Base-by-base conservation (phyloP, 2,888 invertebrate genomes). In the Argyra leucocephala region DNA sequence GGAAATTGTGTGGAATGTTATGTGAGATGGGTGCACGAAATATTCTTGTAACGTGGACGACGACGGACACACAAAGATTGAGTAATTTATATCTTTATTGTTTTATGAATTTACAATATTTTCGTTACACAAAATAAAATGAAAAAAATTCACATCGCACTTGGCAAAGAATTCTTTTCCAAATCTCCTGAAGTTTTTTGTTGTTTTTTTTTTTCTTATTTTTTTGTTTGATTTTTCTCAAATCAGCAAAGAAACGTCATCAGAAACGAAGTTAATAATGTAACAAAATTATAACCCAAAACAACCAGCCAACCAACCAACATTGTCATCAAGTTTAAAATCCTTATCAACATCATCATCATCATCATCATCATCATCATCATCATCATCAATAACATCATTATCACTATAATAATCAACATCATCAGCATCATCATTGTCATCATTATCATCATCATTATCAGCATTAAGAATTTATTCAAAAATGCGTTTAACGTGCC, bases 71-170 rank as follows among this genome's bases (percentile, higher is more conserved):
- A 63, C 67, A 64, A 66, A 62, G 68, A 67, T 69, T 67, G 76
- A 78, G 76, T 77, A 77, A 77, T 77, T 77, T 77, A 77, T 77
- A 76, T 78, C 77, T 78, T 77, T 77, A 77, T 77, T 77, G 78
- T 77, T 76, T 77, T 75, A 75, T 72, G 73, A 74, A 71, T 71
- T 71, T 72, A 72, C 73, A 72, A 71, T 71, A 60, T 65, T 64
- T 64, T 64, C 63, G 63, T 62, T 65, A 59, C 59, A 59, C 22
- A 59, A 59, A 23, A 59, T 23, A 24, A 58, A 22, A 22, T 31
- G 12, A 31, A 31, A 26, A 26, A 6, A 26, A 26, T 26, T 10
- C 7, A 31, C 10, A 31, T 31, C 31, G 31, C 31, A 31, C 31
- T 31, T 31, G 31, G 31, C 12, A n/a, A n/a, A n/a, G n/a, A n/a